Evolutionary conservation across 2,113 vertebrate species (phyloP).

Genomic region (Limanda limanda): DNA sequence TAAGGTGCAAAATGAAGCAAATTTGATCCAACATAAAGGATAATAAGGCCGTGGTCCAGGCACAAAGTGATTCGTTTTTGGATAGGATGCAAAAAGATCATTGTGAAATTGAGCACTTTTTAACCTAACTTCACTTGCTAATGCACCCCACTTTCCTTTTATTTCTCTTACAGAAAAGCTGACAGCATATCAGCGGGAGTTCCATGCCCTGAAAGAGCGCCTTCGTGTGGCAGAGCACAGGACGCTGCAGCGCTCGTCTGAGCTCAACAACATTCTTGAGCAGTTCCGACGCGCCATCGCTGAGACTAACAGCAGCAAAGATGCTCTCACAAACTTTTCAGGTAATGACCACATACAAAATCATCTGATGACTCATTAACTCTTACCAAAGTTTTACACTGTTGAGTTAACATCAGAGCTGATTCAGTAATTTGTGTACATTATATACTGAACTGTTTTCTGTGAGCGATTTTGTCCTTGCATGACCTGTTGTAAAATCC

Average conservation of each 20-base stretch:
- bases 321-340: slow-evolving; percentile 91
- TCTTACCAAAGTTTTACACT: neutral
- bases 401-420: no score
- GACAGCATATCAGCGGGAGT: slow-evolving; percentile 95
- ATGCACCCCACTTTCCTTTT: neutral
- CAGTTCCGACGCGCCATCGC: slow-evolving; percentile 93
- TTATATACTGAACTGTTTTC: no score
- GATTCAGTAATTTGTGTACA: no score
- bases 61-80: no score
- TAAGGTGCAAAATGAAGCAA: no score
- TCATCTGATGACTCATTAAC: neutral
- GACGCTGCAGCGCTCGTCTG: slow-evolving; percentile 95
- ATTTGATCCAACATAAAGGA: no score
- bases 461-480: no score
- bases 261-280: slow-evolving; percentile 93
- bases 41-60: no score
- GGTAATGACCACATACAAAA: slow-evolving; percentile 64
- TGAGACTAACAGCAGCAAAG: slow-evolving; percentile 92
- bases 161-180: slow-evolving; percentile 87
- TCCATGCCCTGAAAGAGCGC: slow-evolving; percentile 95
- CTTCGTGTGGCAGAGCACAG: slow-evolving; percentile 95
- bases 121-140: neutral
- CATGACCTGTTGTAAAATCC: no score
- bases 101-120: neutral
- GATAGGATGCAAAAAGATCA: no score